phyloP scores from a whole-genome alignment of 2,888 invertebrate genomes.

The Chorisops tibialis region DNA sequence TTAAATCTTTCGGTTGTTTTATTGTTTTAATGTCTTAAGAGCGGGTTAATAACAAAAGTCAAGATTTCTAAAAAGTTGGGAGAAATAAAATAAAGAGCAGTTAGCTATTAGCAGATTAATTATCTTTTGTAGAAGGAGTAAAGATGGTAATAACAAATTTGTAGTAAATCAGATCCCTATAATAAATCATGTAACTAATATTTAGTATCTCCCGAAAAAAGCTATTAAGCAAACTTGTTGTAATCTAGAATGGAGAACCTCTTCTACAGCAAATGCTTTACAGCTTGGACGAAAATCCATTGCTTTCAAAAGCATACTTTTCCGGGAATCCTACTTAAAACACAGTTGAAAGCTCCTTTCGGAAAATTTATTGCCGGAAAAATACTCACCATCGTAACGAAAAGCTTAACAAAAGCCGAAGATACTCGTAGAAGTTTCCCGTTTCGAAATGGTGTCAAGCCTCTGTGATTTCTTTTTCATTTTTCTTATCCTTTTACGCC shows the following conservation, averaged over 20 bases:
- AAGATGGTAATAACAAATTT: too few relatives aligned
- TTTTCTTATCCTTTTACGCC: slow-evolving; percentile 12
- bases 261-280: too few relatives aligned
- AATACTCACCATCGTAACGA: slow-evolving; percentile 13
- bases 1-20: slow-evolving; percentile 6
- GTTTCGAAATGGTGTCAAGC: slow-evolving; percentile 18
- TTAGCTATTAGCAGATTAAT: too few relatives aligned
- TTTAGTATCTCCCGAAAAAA: too few relatives aligned
- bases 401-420: slow-evolving; percentile 14
- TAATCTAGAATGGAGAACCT: too few relatives aligned
- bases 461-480: neutral
- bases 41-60: neutral
- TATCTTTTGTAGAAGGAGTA: too few relatives aligned
- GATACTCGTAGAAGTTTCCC: slow-evolving; percentile 21
- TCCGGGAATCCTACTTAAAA: slow-evolving; percentile 20
- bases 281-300: too few relatives aligned
- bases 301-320: slow-evolving; percentile 1
- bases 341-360: slow-evolving; percentile 16
- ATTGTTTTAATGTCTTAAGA: slow-evolving; percentile 1
- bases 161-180: too few relatives aligned
- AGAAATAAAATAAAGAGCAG: too few relatives aligned
- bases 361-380: slow-evolving; percentile 21
- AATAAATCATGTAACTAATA: too few relatives aligned
- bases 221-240: too few relatives aligned
- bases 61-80: too few relatives aligned